Evolutionary conservation across 35 echinoderm and acorn worm genomes (phyloP).

Genomic region (Patiria miniata): DNA sequence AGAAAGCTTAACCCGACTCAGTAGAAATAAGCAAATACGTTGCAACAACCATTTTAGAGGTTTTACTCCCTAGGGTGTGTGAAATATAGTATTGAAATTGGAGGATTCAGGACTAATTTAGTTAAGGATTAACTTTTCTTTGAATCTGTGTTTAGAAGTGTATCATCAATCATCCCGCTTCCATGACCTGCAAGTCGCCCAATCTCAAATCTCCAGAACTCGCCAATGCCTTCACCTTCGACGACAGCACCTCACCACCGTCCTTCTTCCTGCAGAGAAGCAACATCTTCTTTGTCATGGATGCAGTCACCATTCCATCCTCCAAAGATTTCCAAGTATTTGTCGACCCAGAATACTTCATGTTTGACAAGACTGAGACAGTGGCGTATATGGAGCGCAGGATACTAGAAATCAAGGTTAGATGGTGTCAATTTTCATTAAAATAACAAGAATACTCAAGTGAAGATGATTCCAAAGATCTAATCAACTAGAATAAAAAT

Average conservation of each 20-base stretch:
- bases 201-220: constrained; percentile 3
- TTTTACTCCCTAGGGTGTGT: too few relatives aligned
- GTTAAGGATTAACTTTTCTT: neutral
- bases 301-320: constrained; percentile 39
- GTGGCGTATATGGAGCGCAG: neutral
- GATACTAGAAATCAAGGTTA: neutral
- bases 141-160: constrained; percentile 39
- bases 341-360: neutral
- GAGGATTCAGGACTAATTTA: too few relatives aligned
- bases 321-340: neutral
- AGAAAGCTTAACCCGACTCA: too few relatives aligned
- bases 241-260: neutral
- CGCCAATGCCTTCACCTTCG: neutral
- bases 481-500: too few relatives aligned
- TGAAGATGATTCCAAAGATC: too few relatives aligned
- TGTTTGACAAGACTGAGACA: neutral
- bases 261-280: neutral
- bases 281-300: constrained; percentile 51
- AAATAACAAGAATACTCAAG: too few relatives aligned
- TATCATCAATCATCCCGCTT: neutral
- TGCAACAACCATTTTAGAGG: too few relatives aligned
- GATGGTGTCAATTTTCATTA: too few relatives aligned
- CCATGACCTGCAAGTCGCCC: constrained; percentile 53
- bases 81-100: too few relatives aligned
- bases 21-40: too few relatives aligned